These are phyloP conservation scores for Allolobophora icterica DNA, from an alignment of 2,888 invertebrate genomes.

Conservation along the genomic window DNA sequence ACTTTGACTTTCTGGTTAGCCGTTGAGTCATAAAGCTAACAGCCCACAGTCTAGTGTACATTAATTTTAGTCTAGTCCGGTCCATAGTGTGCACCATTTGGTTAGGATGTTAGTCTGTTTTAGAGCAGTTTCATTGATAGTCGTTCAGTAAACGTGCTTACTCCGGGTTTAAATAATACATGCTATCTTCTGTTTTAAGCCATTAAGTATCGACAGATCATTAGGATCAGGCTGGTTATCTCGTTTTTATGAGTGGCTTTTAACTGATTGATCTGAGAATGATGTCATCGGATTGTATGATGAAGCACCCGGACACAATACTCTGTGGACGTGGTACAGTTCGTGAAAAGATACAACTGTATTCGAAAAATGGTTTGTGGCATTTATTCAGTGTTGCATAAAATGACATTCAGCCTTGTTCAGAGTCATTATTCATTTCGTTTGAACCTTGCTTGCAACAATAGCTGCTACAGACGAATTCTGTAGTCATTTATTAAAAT, in stretches of 20 bases:
- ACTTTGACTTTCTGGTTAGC: not conserved
- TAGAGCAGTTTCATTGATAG: not conserved
- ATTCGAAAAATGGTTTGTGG: not conserved
- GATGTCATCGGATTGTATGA: not conserved
- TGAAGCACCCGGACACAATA: not conserved
- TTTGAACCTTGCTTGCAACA: not conserved
- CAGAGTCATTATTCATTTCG: not conserved
- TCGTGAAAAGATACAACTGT: slow-evolving; percentile 19
- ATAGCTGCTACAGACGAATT: not conserved
- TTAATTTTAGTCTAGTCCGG: not conserved
- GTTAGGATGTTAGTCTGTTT: not conserved
- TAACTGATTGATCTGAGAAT: not conserved
- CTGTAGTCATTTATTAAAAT: no score
- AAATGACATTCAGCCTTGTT: not conserved
- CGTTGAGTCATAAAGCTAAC: not conserved
- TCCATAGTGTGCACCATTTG: not conserved
- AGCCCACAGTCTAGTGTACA: not conserved
- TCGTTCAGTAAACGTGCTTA: not conserved
- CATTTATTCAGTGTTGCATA: not conserved
- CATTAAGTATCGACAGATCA: not conserved
- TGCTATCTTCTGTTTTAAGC: not conserved
- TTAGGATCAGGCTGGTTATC: not conserved
- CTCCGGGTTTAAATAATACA: not conserved
- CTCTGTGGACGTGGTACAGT: not conserved
- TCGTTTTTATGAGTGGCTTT: not conserved